Evolutionary conservation across 2,797 vertebrate genomes (phyloP).

Genomic region (Eulemur rubriventer): DNA sequence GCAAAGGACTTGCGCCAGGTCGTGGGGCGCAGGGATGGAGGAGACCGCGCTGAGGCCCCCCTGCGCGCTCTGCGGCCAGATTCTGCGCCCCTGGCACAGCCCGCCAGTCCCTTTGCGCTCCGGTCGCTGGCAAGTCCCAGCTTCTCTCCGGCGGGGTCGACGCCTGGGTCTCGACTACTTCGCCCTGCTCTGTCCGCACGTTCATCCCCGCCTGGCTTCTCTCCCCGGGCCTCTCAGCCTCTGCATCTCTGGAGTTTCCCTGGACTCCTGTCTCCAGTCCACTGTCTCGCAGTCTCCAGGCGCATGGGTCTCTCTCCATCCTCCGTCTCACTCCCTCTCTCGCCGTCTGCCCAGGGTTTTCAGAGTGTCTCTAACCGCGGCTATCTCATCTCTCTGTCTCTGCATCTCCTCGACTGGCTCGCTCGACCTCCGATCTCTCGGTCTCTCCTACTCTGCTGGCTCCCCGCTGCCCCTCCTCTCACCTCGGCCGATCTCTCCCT

Average conservation of each 20-base stretch:
- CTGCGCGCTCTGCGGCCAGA: accelerated
- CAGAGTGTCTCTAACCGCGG: accelerated
- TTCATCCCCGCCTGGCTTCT: background rate
- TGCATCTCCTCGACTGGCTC: background rate
- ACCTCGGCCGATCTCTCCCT: accelerated
- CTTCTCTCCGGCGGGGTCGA: accelerated
- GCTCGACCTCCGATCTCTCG: background rate
- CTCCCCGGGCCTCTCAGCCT: background rate
- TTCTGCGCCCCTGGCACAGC: accelerated
- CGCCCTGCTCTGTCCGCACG: accelerated
- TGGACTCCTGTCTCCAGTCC: accelerated
- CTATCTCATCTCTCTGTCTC: background rate
- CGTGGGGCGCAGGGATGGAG: accelerated
- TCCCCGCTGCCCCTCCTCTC: background rate
- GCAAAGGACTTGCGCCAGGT: background rate
- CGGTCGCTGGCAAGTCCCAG: background rate
- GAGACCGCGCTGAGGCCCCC: accelerated
- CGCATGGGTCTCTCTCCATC: accelerated
- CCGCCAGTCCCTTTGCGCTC: accelerated
- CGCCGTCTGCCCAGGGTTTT: accelerated
- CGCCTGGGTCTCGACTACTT: accelerated
- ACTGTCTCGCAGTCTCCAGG: accelerated
- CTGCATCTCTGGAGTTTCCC: background rate
- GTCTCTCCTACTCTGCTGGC: too few relatives aligned
- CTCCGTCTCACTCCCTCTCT: accelerated